Percentiles rank a stretch among this genome's conserved stretches.
Conservation (phyloP, 2,797 vertebrate species). For the Poecilia velifera region DNA sequence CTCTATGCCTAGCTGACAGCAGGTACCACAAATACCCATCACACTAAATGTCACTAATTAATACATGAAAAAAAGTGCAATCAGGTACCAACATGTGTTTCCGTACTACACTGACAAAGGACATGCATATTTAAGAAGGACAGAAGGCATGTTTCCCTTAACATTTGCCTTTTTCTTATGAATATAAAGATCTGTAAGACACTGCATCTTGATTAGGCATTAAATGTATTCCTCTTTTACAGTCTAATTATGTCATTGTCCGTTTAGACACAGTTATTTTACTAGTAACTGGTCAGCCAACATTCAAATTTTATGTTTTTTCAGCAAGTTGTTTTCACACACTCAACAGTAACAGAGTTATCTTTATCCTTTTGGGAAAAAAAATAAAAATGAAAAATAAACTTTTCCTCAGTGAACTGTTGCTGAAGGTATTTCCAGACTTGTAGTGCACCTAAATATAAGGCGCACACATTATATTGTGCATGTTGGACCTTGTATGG, state of each 20-base stretch:
- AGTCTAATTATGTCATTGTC: neutral
- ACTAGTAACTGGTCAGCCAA: neutral
- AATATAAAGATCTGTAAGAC: neutral
- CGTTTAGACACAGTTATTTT: neutral
- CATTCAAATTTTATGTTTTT: constrained; percentile 1
- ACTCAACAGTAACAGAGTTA: neutral
- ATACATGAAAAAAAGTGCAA: constrained; percentile 54
- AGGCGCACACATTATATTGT: no score
- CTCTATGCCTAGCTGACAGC: constrained; percentile 63
- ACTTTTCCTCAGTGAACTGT: neutral
- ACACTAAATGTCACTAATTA: constrained; percentile 63
- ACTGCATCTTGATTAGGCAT: neutral
- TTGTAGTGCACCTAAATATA: no score
- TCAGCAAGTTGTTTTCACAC: neutral
- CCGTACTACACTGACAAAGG: neutral
- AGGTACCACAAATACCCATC: constrained; percentile 34
- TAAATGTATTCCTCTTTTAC: neutral
- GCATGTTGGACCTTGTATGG: no score
- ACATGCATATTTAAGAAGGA: neutral
- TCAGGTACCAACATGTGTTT: constrained; percentile 19
- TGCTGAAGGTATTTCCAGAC: neutral
- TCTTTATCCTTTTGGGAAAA: neutral
- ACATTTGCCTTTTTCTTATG: neutral
- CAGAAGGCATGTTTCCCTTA: neutral
- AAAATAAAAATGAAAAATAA: neutral